Evolutionary conservation across 2,888 invertebrate species (phyloP).

Genomic region (Hirtodrosophila duncani): DNA sequence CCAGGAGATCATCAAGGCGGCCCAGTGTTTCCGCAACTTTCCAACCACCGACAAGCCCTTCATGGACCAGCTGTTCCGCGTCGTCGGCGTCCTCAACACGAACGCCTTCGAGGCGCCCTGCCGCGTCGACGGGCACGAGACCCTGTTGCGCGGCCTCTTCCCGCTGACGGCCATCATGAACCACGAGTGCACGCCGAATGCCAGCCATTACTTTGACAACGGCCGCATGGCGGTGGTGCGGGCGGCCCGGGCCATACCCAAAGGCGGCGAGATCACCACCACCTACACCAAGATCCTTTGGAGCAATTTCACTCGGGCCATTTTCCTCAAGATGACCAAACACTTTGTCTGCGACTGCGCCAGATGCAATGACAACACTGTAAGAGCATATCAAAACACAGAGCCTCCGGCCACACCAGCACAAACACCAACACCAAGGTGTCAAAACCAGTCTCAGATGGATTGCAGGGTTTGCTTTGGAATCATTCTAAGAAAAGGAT

Average conservation of each 20-base stretch:
- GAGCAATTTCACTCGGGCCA: conserved; percentile 84
- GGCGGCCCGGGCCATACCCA: conserved; percentile 81
- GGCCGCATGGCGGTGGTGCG: conserved; percentile 82
- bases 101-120: conserved; percentile 78
- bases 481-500: too few species aligned
- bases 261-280: conserved; percentile 84
- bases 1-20: conserved; percentile 75
- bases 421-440: too few species aligned
- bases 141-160: conserved; percentile 83
- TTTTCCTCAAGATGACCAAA: conserved; percentile 83
- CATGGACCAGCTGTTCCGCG: conserved; percentile 73
- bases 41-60: conserved; percentile 74
- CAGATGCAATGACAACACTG: conserved; percentile 84
- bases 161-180: conserved; percentile 85
- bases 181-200: conserved; percentile 86
- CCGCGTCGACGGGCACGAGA: conserved; percentile 69
- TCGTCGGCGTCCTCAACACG: conserved; percentile 77
- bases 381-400: conserved; percentile 80
- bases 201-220: conserved; percentile 83
- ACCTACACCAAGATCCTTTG: conserved; percentile 86
- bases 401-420: too few species aligned
- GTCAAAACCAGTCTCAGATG: too few species aligned
- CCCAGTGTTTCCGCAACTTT: conserved; percentile 76
- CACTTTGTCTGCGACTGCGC: conserved; percentile 84
- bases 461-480: too few species aligned